Base-by-base conservation (phyloP, 2,113 vertebrate species). In the Nesogale talazaci region DNA sequence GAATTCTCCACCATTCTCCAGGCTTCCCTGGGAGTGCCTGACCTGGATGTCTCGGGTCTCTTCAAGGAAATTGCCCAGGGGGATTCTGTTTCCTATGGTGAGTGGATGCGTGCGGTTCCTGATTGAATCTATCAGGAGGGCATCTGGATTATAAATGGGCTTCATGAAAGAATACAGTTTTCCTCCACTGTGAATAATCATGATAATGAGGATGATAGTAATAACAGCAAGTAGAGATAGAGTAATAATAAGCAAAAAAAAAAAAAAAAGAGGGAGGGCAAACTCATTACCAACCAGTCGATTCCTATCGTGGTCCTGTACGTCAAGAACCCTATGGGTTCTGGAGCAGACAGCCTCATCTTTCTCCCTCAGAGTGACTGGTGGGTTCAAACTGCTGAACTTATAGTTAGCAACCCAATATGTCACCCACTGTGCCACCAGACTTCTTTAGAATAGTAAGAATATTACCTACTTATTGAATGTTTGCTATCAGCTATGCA, bases 1-100 rank as follows among this genome's bases (percentile, higher is more conserved):
- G 99, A 99, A 96, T 99, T 99, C 94, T 97, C 98, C 4, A 96
- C 96, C 76, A 97, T 99, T 94, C 96, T 99, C 88, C 98, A 98
- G 94, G 99, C 99, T 16, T 98, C 99, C 82, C 97, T 99, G 74
- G 98, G 99, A 19, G 97, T 99, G 59, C 98, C 98, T 1, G 97
- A 99, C 52, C 98, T 99, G 3, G 98, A 99, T 79, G 98, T 99
- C 96, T 97, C 98, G 78, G 87, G 98, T 40, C 99, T 99, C 81
- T 99, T 99, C 95, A 98, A 97, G 94, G 99, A 99, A 95, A 99
- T 99, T 67, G 98, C 99, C 88, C 97, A 98, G 1, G 99, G 99
- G 88, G 89, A 97, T 88, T 99, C 99, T 0, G 97, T 99, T 82
- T 99, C 99, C 31, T 99, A 99, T n/a, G 98, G 99, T 99, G 94